phyloP scores from a whole-genome alignment of 2,888 invertebrate species.

The Parthenolecanium corni region DNA sequence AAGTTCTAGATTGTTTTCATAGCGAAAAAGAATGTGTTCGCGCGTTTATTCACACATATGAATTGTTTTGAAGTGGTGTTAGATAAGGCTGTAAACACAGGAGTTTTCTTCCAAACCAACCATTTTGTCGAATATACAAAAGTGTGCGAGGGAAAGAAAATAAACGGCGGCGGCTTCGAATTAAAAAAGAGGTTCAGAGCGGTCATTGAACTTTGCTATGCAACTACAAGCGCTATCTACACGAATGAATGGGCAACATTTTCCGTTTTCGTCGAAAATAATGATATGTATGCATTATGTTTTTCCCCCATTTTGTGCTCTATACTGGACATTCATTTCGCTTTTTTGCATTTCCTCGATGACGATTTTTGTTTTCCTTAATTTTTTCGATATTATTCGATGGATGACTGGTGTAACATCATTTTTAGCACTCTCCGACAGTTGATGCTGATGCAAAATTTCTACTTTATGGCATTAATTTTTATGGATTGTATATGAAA shows the following conservation, averaged over 20 bases:
- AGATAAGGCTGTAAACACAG: constrained; percentile 1
- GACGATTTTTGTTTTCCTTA: no score
- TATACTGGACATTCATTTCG: no score
- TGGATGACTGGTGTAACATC: no score
- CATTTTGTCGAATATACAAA: not conserved
- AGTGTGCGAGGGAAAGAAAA: not conserved
- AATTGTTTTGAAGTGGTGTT: not conserved
- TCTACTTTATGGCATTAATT: no score
- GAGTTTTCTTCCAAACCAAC: not conserved
- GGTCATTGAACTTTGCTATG: constrained; percentile 17
- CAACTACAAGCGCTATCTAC: constrained; percentile 8
- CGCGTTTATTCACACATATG: not conserved
- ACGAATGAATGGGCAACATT: not conserved
- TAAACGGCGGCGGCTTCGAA: constrained; percentile 1
- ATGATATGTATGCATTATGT: no score
- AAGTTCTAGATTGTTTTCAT: not conserved
- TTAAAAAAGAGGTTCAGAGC: not conserved
- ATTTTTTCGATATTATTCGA: no score
- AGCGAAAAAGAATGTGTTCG: not conserved
- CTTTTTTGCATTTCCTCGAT: no score
- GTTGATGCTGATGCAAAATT: no score
- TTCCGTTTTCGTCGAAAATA: not conserved
- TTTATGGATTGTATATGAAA: no score
- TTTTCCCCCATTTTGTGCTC: no score
- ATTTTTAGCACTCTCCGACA: no score